Conservation (phyloP, 2,113 vertebrate genomes). For the Delphinapterus leucas region DNA sequence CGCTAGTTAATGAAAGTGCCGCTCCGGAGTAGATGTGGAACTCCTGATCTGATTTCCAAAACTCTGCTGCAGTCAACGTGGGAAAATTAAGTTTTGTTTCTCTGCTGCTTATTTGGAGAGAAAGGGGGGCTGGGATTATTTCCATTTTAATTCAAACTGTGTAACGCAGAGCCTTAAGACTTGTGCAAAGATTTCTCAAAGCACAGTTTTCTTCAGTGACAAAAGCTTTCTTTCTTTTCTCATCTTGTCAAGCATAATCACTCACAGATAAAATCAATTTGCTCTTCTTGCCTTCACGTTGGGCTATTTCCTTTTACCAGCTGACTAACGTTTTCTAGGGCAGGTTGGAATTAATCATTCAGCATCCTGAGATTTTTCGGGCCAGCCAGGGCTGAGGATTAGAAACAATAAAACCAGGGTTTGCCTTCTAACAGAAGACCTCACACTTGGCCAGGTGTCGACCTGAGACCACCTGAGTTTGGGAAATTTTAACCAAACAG, state of each 20-base stretch:
- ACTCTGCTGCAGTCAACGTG: background rate
- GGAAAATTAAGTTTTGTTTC: background rate
- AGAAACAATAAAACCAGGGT: background rate
- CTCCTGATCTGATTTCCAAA: background rate
- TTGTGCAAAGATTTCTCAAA: slow-evolving; percentile 34
- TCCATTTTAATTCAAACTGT: slow-evolving; percentile 36
- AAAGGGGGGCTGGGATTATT: background rate
- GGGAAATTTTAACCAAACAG: background rate
- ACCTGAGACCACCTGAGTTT: background rate
- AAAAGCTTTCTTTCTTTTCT: slow-evolving; percentile 48
- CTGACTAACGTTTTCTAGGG: slow-evolving; percentile 59
- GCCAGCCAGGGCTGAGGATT: slow-evolving; percentile 9
- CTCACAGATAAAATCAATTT: slow-evolving; percentile 66
- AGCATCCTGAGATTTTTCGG: slow-evolving; percentile 49
- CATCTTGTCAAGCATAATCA: slow-evolving; percentile 66
- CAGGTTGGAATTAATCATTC: slow-evolving; percentile 60
- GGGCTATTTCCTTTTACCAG: slow-evolving; percentile 54
- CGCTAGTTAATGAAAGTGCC: slow-evolving; percentile 2
- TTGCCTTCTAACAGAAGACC: background rate
- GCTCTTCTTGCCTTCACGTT: slow-evolving; percentile 44
- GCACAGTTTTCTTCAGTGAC: slow-evolving; percentile 46
- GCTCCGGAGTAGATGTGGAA: background rate
- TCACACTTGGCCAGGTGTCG: background rate
- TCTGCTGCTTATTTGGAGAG: background rate
- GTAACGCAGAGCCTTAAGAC: background rate